Evolutionary conservation across 1,140 invertebrate genomes (phyloP), one percentile per base, ranked within the genome.

Genomic region (Meloidogyne hapla): DNA sequence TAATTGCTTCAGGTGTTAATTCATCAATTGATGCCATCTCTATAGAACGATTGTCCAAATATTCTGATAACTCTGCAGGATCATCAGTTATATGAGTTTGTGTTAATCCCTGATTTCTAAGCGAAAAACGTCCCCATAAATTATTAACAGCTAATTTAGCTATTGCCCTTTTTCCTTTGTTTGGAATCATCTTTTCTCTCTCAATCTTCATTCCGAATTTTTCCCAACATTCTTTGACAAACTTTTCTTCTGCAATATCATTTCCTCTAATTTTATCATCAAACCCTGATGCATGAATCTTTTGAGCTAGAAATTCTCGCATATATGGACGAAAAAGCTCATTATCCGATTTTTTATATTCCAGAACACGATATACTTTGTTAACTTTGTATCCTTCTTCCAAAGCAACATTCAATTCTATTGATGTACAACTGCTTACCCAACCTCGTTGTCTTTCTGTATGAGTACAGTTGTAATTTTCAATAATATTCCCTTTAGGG

Each of bases 141-240:
- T 26, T 48, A 66, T 71, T 71, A 64, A 48, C 28, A 38, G 25
- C 26, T n/a, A 71, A 38, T n/a, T 71, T 71, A 13, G 69, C 69
- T 13, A 71, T 71, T 18, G 38, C 28, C 62, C 69, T 15, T 38
- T 71, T 71, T n/a, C 25, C 69, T 10, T 71, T 71, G 10, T 71
- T 71, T 18, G 26, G 38, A 18, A 26, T 15, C 40, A 71, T 71
- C 13, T 63, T 63, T 15, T 63, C 69, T 28, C 23, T 25, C 15
- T 66, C 40, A 21, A 71, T 71, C 2, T 1, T 5, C n/a, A 48
- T n/a, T n/a, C n/a, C 33, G 33, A 8, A 5, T 33, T 33, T 33
- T 3, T 5, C 33, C 33, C 33, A 33, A 33, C 8, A 5, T 3
- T 33, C 3, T 33, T 33, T 33, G 3, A 5, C 33, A 33, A 33